Evolutionary conservation across 1,140 invertebrate species (phyloP).

Genomic region (Mesaphorura yosii): DNA sequence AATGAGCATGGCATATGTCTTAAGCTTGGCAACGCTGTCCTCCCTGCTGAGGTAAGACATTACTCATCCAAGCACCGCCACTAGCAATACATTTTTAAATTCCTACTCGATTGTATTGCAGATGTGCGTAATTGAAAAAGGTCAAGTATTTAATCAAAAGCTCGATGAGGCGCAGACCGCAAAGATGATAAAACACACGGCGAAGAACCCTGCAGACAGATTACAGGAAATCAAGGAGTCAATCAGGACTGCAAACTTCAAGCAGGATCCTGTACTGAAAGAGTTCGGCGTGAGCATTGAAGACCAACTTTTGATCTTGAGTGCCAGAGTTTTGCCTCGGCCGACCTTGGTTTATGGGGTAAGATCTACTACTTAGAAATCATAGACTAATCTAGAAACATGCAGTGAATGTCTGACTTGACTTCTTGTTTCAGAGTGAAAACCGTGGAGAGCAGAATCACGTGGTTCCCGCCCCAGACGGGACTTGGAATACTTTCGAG

Average conservation of each 20-base stretch:
- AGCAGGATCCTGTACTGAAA: neutral
- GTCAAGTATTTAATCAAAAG: slow-evolving; percentile 1
- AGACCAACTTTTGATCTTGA: neutral
- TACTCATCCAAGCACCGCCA: neutral
- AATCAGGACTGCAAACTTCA: neutral
- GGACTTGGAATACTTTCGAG: slow-evolving; percentile 4
- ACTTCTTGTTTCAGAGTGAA: neutral
- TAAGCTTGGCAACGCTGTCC: neutral
- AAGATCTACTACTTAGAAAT: neutral
- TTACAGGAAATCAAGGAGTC: neutral
- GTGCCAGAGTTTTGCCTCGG: neutral
- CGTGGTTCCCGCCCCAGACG: neutral
- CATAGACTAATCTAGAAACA: neutral
- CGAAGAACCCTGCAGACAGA: neutral
- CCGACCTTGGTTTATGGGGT: slow-evolving; percentile 8
- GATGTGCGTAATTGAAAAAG: slow-evolving; percentile 3
- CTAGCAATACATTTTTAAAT: neutral
- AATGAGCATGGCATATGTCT: neutral
- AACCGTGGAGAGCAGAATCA: neutral
- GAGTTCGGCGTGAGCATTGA: neutral
- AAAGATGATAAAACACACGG: slow-evolving; percentile 1
- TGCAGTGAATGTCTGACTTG: too few relatives aligned
- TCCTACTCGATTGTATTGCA: neutral
- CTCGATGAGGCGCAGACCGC: slow-evolving; percentile 2
- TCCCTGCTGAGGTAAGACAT: slow-evolving; percentile 4